A percentile compares a stretch with the other conserved stretches of the same genome.
Evolutionary conservation across 92 coral and sea anemone species (phyloP).

Genomic region (Isaurus tuberculatus): DNA sequence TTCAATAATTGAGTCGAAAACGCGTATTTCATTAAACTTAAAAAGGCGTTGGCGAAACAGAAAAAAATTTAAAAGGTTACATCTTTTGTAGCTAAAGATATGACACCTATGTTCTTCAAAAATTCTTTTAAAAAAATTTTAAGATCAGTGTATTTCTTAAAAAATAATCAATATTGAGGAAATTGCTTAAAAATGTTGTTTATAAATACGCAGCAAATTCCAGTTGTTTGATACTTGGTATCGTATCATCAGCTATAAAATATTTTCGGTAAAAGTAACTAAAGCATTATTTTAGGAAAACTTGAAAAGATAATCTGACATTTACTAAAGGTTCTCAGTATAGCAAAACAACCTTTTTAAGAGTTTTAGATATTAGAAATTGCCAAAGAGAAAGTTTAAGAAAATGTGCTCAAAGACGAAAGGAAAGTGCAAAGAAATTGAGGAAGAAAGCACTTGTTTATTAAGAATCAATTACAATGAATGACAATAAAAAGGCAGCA

Average conservation of each 20-base stretch:
- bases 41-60: constrained; percentile 21
- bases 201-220: neutral
- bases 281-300: no score
- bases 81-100: neutral
- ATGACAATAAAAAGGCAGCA: constrained; percentile 26
- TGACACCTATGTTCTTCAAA: neutral
- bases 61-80: neutral
- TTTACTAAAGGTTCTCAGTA: neutral
- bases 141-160: neutral
- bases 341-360: neutral
- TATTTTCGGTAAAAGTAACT: no score
- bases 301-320: no score
- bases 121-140: neutral
- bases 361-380: no score
- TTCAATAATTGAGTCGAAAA: constrained; percentile 27
- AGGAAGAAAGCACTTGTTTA: constrained; percentile 33
- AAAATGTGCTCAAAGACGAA: neutral
- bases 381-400: neutral
- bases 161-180: neutral
- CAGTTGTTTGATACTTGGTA: neutral
- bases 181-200: neutral
- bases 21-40: neutral
- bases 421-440: neutral
- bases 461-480: constrained; percentile 3
- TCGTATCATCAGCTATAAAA: neutral